phyloP scores from a whole-genome alignment of 2,888 invertebrate genomes.

The Steinernema hermaphroditum region DNA sequence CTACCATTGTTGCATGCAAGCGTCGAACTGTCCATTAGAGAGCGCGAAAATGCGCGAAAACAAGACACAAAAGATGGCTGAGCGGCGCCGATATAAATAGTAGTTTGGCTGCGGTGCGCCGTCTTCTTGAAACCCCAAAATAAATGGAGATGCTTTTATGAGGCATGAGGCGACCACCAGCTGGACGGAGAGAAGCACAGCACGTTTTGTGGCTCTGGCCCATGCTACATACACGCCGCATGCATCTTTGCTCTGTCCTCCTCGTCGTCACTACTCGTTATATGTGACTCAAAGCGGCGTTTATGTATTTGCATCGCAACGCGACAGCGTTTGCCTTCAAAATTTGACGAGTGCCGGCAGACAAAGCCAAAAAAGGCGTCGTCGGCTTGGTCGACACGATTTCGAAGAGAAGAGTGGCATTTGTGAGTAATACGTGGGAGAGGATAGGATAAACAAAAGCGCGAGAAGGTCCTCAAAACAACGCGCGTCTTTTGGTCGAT shows the following conservation, averaged over 20 bases:
- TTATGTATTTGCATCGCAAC: conserved; percentile 10
- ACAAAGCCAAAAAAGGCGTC: neutral
- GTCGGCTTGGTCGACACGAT: neutral
- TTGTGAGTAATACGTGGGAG: neutral
- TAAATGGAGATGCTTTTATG: conserved; percentile 28
- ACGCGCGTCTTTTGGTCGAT: neutral
- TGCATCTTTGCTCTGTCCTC: conserved; percentile 31
- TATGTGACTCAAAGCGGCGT: conserved; percentile 9
- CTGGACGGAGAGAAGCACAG: conserved; percentile 16
- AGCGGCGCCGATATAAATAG: neutral
- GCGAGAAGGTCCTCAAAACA: neutral
- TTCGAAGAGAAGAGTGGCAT: conserved; percentile 2
- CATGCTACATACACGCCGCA: conserved; percentile 21
- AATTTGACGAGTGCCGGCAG: neutral
- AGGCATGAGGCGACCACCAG: conserved; percentile 8
- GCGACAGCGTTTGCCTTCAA: conserved; percentile 9
- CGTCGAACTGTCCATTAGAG: neutral
- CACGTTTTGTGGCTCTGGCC: neutral
- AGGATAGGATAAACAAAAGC: neutral
- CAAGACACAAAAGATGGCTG: neutral
- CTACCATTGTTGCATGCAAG: neutral
- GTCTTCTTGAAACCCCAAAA: neutral
- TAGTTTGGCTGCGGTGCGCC: conserved; percentile 14
- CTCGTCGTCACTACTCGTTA: conserved; percentile 25
- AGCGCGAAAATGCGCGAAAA: neutral